phyloP scores from a whole-genome alignment of 2,797 vertebrate species.

The Macroramphosus scolopax region DNA sequence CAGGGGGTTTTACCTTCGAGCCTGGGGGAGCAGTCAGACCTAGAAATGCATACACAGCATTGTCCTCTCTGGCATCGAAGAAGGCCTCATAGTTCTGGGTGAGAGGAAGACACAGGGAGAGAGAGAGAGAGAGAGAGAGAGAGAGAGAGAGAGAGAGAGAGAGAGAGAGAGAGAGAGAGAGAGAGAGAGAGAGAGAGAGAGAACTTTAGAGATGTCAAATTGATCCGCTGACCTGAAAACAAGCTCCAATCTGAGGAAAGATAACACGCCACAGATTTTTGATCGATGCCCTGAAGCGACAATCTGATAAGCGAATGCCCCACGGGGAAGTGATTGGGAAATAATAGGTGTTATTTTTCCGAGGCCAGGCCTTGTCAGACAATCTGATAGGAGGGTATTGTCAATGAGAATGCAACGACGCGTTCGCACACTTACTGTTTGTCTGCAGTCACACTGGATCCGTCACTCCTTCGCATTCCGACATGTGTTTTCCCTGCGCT shows the following conservation, averaged over 20 bases:
- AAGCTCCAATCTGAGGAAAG: conserved; percentile 23
- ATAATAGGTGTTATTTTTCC: conserved; percentile 34
- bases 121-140: no score
- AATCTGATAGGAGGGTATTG: no score
- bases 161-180: no score
- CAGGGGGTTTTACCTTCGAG: conserved; percentile 85
- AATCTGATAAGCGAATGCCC: conserved; percentile 2
- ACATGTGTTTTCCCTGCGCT: conserved; percentile 39
- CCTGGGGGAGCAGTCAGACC: conserved; percentile 94
- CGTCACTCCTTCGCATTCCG: no score
- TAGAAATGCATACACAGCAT: conserved; percentile 91
- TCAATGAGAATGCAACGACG: conserved; percentile 36
- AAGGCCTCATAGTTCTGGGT: conserved; percentile 92
- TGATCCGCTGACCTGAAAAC: conserved; percentile 3
- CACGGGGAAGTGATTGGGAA: conserved; percentile 15
- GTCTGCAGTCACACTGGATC: no score
- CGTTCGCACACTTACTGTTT: conserved; percentile 20
- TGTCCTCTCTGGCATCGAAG: conserved; percentile 95
- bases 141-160: no score
- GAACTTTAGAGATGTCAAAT: conserved; percentile 11
- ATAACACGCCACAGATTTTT: conserved; percentile 26
- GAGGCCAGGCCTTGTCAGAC: conserved; percentile 21
- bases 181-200: conserved; percentile 4
- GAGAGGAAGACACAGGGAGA: conserved; percentile 22
- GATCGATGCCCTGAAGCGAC: conserved; percentile 23